These are phyloP conservation scores for Melanotaenia trifasciata DNA, from an alignment of 2,797 vertebrate genomes.

Conservation along the genomic window DNA sequence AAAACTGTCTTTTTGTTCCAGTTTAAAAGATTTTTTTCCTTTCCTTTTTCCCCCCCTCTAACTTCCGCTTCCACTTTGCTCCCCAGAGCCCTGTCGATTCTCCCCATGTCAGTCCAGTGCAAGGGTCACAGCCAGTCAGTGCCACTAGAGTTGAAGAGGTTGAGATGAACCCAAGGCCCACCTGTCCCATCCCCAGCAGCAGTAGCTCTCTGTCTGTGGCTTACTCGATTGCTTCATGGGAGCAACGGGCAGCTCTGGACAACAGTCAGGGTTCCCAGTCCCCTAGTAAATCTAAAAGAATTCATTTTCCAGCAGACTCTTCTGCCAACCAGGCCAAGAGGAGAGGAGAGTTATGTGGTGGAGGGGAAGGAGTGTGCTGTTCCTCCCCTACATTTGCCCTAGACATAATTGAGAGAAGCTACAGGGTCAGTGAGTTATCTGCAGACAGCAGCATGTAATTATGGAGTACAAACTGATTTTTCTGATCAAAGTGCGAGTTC, in stretches of 20 bases:
- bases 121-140: conserved; percentile 41
- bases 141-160: conserved; percentile 35
- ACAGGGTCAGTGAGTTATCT: conserved; percentile 87
- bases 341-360: conserved; percentile 75
- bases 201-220: conserved; percentile 85
- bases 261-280: conserved; percentile 67
- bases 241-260: conserved; percentile 81
- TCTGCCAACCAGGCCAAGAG: conserved; percentile 55
- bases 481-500: background rate
- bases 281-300: conserved; percentile 64
- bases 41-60: background rate
- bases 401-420: conserved; percentile 81
- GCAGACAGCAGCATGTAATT: conserved; percentile 37
- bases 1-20: background rate
- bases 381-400: conserved; percentile 70
- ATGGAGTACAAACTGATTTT: background rate
- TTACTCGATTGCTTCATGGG: conserved; percentile 85
- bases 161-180: conserved; percentile 72
- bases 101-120: conserved; percentile 68
- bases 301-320: conserved; percentile 65
- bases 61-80: conserved; percentile 43
- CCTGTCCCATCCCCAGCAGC: conserved; percentile 77
- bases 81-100: conserved; percentile 61
- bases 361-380: conserved; percentile 55
- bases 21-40: fast-evolving